Conservation (phyloP, 2,888 invertebrate species). For the Caenorhabditis afra region DNA sequence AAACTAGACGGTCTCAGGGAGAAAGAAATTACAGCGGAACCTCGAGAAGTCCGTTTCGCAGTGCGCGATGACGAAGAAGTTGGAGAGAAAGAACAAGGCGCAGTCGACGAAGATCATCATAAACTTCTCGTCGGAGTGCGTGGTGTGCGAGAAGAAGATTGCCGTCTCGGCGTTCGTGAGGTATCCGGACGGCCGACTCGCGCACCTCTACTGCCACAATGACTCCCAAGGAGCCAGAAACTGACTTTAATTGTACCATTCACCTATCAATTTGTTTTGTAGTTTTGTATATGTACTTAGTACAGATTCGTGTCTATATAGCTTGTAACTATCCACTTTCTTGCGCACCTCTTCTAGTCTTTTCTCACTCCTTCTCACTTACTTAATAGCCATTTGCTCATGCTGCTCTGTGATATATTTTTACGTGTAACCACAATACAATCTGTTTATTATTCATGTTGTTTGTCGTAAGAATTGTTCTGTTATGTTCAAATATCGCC, state of each 20-base stretch:
- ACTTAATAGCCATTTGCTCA: neutral
- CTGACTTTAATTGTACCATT: neutral
- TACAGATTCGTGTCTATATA: constrained; percentile 9
- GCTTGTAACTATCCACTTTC: constrained; percentile 10
- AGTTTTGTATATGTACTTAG: constrained; percentile 6
- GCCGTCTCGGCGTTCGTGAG: constrained; percentile 94
- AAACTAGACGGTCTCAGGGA: neutral
- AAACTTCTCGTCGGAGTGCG: constrained; percentile 91
- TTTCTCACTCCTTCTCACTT: neutral
- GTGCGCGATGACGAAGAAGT: constrained; percentile 85
- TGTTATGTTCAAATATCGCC: too few species aligned
- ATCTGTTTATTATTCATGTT: constrained; percentile 29
- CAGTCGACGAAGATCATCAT: constrained; percentile 90
- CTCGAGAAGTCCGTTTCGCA: constrained; percentile 63
- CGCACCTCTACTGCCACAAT: constrained; percentile 89
- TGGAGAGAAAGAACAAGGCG: constrained; percentile 85
- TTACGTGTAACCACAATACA: constrained; percentile 14
- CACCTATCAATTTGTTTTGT: constrained; percentile 1
- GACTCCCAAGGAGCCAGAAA: constrained; percentile 26
- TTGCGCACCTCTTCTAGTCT: constrained; percentile 7
- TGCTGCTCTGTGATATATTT: neutral
- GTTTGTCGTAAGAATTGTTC: too few species aligned
- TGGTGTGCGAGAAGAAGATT: constrained; percentile 93
- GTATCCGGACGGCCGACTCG: constrained; percentile 90
- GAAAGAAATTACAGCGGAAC: constrained; percentile 65